Evolutionary conservation across 2,113 vertebrate genomes (phyloP).

Genomic region (Acrocephalus arundinaceus): DNA sequence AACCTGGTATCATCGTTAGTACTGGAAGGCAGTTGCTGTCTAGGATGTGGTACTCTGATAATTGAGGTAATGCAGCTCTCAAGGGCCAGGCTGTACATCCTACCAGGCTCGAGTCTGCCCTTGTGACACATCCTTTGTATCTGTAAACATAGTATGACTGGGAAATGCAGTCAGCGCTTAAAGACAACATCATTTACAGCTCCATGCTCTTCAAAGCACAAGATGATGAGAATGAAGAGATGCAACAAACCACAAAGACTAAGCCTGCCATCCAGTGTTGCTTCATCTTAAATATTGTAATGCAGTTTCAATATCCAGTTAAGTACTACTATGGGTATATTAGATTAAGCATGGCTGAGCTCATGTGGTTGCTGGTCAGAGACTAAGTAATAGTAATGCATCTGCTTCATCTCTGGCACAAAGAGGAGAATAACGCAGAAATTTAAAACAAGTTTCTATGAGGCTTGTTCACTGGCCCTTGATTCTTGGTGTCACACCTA

Average conservation of each 20-base stretch:
- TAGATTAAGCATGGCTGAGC: neutral
- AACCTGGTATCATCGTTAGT: accelerated
- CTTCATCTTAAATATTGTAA: neutral
- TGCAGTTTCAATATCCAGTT: neutral
- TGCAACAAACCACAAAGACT: neutral
- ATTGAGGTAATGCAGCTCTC: neutral
- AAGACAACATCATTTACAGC: neutral
- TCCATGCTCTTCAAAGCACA: neutral
- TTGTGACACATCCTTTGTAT: neutral
- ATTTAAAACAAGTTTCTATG: neutral
- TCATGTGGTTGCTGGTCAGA: neutral
- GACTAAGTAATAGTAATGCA: neutral
- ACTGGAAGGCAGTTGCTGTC: neutral
- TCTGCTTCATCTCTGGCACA: neutral
- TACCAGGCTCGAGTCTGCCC: neutral
- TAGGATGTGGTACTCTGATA: neutral
- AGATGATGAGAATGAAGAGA: neutral
- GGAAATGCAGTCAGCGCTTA: neutral
- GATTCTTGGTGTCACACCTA: neutral
- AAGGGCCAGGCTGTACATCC: neutral
- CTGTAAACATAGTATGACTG: neutral
- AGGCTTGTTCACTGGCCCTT: neutral
- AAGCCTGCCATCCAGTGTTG: neutral
- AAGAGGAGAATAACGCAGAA: neutral
- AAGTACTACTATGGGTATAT: neutral